Conservation (phyloP, 2,797 vertebrate genomes). For the Allobates femoralis region DNA sequence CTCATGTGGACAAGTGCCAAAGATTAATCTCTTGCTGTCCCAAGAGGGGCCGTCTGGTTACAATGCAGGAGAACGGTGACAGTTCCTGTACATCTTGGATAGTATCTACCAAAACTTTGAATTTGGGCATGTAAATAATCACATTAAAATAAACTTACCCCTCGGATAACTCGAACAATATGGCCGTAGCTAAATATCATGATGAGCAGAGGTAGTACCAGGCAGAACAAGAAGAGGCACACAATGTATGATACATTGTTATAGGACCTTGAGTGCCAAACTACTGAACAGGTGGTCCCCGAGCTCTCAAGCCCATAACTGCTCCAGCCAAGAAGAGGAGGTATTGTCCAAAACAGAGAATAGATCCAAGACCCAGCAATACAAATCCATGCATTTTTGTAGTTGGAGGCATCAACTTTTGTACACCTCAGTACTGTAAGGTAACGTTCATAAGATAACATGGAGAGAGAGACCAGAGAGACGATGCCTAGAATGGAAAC, state of each 20-base stretch:
- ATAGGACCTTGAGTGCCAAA: constrained; percentile 51
- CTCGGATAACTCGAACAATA: constrained; percentile 1
- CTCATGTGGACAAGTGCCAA: no score
- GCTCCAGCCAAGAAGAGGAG: constrained; percentile 56
- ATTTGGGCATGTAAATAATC: background rate
- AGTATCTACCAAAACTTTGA: background rate
- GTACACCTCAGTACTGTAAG: constrained; percentile 46
- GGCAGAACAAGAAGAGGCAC: constrained; percentile 58
- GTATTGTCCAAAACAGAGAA: constrained; percentile 30
- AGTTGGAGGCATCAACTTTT: constrained; percentile 45
- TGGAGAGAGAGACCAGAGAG: constrained; percentile 57
- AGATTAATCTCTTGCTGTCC: no score
- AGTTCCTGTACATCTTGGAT: background rate
- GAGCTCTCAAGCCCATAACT: constrained; percentile 58
- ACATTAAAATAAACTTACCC: constrained; percentile 20
- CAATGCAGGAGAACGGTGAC: no score
- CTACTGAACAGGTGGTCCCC: constrained; percentile 52
- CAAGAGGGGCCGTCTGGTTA: no score
- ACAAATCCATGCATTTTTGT: background rate
- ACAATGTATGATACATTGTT: constrained; percentile 45
- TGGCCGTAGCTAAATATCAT: constrained; percentile 35
- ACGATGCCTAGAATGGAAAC: constrained; percentile 50
- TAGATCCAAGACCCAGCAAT: background rate
- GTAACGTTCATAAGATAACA: constrained; percentile 61
- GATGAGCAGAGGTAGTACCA: constrained; percentile 44